A percentile compares a stretch with the other conserved stretches of the same genome.
Evolutionary conservation across 2,113 vertebrate species (phyloP).

Genomic region (Indicator maculatus): DNA sequence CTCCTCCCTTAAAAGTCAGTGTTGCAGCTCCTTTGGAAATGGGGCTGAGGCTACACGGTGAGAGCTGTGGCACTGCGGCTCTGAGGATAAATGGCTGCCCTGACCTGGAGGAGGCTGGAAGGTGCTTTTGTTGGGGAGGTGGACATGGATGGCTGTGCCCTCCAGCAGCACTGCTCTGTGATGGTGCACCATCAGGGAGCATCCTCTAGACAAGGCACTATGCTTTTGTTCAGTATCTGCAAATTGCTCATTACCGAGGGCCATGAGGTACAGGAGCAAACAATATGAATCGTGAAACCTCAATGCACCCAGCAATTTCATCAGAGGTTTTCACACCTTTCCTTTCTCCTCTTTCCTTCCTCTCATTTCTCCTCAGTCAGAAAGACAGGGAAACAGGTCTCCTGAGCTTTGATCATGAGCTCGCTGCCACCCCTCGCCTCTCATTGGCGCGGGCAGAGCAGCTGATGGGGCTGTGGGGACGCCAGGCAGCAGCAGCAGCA

Average conservation of each 20-base stretch:
- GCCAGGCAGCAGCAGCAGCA: background rate
- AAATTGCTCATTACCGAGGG: background rate
- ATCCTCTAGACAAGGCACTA: background rate
- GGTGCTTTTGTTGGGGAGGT: background rate
- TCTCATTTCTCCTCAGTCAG: background rate
- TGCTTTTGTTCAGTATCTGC: background rate
- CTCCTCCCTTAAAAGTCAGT: background rate
- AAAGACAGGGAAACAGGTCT: background rate
- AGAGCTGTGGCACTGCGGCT: background rate
- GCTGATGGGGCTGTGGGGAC: background rate
- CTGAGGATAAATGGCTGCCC: background rate
- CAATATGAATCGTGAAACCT: background rate
- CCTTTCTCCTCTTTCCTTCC: background rate
- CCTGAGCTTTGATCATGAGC: background rate
- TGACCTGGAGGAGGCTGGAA: background rate
- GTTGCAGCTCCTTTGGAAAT: background rate
- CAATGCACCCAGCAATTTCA: background rate
- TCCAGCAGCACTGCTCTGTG: background rate
- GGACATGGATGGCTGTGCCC: background rate
- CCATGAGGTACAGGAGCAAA: background rate
- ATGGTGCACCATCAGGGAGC: background rate
- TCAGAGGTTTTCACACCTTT: slow-evolving; percentile 12
- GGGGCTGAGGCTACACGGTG: background rate
- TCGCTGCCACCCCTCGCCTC: background rate
- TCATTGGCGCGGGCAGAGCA: background rate